These are phyloP conservation scores for Azorinus chamasolen DNA, from an alignment of 2,888 invertebrate species.

Conservation along the genomic window DNA sequence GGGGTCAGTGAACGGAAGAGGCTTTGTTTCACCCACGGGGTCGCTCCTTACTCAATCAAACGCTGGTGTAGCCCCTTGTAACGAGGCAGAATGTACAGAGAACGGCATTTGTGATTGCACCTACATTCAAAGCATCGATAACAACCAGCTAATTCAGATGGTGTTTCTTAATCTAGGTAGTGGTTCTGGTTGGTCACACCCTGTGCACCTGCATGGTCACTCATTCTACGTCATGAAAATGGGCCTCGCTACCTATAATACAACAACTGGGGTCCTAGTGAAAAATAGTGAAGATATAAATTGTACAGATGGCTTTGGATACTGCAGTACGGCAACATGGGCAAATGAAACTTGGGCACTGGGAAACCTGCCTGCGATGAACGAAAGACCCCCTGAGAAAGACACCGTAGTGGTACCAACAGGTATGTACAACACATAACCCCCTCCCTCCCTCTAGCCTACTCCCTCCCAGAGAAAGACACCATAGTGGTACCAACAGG, in stretches of 20 bases:
- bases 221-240: conserved; percentile 74
- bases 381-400: conserved; percentile 61
- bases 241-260: conserved; percentile 25
- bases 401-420: conserved; percentile 71
- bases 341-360: conserved; percentile 24
- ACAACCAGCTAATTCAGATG: conserved; percentile 61
- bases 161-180: conserved; percentile 66
- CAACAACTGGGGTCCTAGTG: conserved; percentile 24
- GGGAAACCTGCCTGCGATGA: conserved; percentile 46
- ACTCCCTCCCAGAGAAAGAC: conserved; percentile 69
- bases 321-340: conserved; percentile 44
- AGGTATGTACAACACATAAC: conserved; percentile 15
- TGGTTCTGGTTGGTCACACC: conserved; percentile 72
- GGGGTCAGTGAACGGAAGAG: conserved; percentile 67
- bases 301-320: conserved; percentile 36
- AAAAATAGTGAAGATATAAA: conserved; percentile 23
- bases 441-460: no score
- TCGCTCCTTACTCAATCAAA: conserved; percentile 50
- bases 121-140: conserved; percentile 29
- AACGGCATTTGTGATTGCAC: conserved; percentile 67
- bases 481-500: conserved; percentile 67
- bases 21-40: conserved; percentile 43
- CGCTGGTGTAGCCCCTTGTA: conserved; percentile 3
- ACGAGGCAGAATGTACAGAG: conserved; percentile 25
- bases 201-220: conserved; percentile 78